Percentiles rank a stretch among this genome's conserved stretches.
Conservation (phyloP, 2,888 invertebrate genomes). For the Odontomyia ornata region DNA sequence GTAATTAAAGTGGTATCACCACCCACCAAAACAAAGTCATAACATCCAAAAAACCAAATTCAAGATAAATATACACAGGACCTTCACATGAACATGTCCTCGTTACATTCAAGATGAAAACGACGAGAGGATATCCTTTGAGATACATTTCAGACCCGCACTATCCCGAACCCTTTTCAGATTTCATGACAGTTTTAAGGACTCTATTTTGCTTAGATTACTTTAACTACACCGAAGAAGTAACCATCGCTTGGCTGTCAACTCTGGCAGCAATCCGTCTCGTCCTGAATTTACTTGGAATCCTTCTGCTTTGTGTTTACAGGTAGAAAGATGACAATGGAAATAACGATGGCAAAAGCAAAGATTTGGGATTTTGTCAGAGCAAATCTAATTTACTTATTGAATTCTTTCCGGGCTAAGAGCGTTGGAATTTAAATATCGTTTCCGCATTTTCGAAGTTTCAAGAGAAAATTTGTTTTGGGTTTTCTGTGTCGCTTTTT, state of each 20-base stretch:
- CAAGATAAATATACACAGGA: not conserved
- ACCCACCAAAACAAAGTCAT: not conserved
- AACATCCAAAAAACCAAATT: not conserved
- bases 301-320: not conserved
- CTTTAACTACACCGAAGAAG: not conserved
- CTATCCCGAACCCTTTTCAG: constrained; percentile 33
- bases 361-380: not conserved
- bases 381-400: constrained; percentile 10
- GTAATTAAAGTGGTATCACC: too few relatives aligned
- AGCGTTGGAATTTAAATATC: constrained; percentile 8
- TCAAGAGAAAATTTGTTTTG: too few relatives aligned
- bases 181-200: constrained; percentile 39
- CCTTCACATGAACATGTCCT: constrained; percentile 18
- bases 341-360: too few relatives aligned
- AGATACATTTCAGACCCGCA: not conserved
- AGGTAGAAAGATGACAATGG: not conserved
- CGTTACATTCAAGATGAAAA: constrained; percentile 25
- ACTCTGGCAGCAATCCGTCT: not conserved
- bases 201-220: constrained; percentile 36
- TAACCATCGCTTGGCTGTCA: not conserved
- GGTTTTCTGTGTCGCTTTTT: too few relatives aligned
- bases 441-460: not conserved
- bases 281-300: not conserved
- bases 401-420: not conserved
- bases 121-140: not conserved